Conservation (phyloP, 1,140 invertebrate species). For the Musca vetustissima region DNA sequence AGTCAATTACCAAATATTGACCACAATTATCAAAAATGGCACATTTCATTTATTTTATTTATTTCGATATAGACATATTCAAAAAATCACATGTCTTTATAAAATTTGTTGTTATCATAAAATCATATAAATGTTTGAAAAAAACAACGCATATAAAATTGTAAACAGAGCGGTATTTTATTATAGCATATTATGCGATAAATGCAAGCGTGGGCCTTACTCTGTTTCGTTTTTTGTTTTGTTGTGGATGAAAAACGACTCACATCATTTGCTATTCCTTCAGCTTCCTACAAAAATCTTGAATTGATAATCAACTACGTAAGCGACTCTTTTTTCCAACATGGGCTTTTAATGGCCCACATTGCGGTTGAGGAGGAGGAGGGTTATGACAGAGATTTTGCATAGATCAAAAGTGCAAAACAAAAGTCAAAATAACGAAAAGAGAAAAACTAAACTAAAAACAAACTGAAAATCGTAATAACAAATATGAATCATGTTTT, state of each 20-base stretch:
- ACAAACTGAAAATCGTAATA: constrained; percentile 8
- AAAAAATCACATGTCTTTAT: no score
- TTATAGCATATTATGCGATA: constrained; percentile 11
- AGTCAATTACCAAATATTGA: no score
- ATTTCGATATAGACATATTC: no score
- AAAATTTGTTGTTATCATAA: no score
- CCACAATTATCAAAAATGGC: no score
- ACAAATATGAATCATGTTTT: constrained; percentile 22
- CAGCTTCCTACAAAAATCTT: not conserved
- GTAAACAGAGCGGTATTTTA: not conserved
- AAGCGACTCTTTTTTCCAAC: not conserved
- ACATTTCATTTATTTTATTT: no score
- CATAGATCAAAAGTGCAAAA: constrained; percentile 11
- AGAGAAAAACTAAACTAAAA: no score
- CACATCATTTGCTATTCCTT: not conserved
- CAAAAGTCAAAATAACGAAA: not conserved
- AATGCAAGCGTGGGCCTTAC: constrained; percentile 9
- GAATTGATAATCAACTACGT: constrained; percentile 2
- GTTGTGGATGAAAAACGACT: not conserved
- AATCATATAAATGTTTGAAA: no score
- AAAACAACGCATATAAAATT: no score
- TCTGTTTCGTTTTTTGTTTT: no score
- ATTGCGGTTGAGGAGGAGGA: not conserved
- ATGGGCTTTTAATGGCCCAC: not conserved
- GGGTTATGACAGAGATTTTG: not conserved